phyloP scores from a whole-genome alignment of 2,113 vertebrate species.

The Oceanites oceanicus region DNA sequence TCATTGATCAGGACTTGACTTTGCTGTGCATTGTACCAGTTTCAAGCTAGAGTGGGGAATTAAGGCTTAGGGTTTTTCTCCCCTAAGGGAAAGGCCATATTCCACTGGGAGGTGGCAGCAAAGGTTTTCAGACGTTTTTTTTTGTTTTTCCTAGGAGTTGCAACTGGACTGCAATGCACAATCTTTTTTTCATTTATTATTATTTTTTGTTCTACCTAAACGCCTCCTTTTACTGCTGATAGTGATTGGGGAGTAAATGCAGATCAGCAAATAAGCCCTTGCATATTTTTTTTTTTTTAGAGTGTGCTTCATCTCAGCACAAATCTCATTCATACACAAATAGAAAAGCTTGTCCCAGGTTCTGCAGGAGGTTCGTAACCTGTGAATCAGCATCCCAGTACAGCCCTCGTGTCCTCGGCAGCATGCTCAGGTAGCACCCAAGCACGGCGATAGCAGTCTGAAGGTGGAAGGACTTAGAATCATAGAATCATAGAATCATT shows the following conservation, averaged over 20 bases:
- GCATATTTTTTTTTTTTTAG: not conserved
- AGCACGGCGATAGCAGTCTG: not conserved
- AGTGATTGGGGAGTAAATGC: not conserved
- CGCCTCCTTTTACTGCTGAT: not conserved
- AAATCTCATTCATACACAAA: not conserved
- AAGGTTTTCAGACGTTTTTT: not conserved
- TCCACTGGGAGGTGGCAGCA: not conserved
- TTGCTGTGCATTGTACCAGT: not conserved
- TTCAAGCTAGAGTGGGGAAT: not conserved
- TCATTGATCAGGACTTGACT: not conserved
- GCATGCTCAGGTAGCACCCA: not conserved
- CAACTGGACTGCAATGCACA: not conserved
- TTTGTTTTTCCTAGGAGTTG: not conserved
- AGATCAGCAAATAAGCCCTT: not conserved
- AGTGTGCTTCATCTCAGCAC: not conserved
- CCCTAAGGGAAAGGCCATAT: not conserved
- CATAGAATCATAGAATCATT: too few relatives aligned
- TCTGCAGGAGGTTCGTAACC: not conserved
- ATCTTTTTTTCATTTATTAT: too few relatives aligned
- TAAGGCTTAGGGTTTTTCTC: not conserved
- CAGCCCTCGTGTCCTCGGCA: rapidly evolving
- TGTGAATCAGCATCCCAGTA: not conserved
- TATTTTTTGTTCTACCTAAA: not conserved
- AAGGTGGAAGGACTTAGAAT: not conserved
- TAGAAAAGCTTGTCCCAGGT: not conserved